Conservation (phyloP, 64 coral and sea anemone genomes). For the Montipora efflorescens region DNA sequence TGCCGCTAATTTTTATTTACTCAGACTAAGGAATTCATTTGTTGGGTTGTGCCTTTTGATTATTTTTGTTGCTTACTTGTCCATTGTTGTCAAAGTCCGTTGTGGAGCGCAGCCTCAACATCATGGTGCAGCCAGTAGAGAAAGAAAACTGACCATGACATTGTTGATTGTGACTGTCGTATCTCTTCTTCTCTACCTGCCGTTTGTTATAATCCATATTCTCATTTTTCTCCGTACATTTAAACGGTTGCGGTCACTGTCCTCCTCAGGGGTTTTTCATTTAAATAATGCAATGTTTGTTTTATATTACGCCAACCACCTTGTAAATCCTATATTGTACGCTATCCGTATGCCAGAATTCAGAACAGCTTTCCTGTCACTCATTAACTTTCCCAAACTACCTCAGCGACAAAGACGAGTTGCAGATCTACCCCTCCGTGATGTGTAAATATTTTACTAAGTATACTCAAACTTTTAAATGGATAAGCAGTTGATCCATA, state of each 20-base stretch:
- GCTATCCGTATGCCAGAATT: background rate
- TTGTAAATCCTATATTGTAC: conserved; percentile 15
- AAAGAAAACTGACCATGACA: conserved; percentile 20
- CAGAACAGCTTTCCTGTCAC: background rate
- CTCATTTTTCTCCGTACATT: background rate
- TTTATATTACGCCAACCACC: background rate
- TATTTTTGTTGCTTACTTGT: background rate
- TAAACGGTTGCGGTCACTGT: background rate
- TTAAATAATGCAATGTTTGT: background rate
- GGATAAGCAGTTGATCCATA: too few relatives aligned
- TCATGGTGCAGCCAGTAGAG: too few relatives aligned
- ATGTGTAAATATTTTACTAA: too few relatives aligned
- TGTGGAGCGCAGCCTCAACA: too few relatives aligned
- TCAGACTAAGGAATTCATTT: background rate
- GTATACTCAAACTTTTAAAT: too few relatives aligned
- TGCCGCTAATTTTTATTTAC: background rate
- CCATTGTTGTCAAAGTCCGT: background rate
- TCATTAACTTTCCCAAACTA: background rate
- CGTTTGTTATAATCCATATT: background rate
- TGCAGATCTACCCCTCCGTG: background rate
- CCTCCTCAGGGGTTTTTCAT: background rate
- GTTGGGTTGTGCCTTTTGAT: background rate
- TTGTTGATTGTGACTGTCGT: background rate
- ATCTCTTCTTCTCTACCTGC: background rate
- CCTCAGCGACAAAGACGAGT: conserved; percentile 2